Conservation (phyloP, 2,888 invertebrate species). For the Cheilosia pagana region DNA sequence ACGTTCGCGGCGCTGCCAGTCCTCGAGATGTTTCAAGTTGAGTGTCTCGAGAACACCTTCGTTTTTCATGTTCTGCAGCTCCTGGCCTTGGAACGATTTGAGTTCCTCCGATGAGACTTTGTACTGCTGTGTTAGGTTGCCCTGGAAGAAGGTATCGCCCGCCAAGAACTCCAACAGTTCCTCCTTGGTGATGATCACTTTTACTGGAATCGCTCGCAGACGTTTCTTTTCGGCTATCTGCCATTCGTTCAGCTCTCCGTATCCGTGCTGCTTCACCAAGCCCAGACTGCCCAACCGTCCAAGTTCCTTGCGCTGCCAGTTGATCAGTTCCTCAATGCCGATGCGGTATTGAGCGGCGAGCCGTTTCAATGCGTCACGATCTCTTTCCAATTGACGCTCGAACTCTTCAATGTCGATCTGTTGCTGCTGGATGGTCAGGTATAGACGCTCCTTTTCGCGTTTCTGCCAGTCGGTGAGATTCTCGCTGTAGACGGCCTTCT, state of each 20-base stretch:
- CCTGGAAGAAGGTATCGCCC: conserved; percentile 78
- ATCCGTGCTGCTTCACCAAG: conserved; percentile 68
- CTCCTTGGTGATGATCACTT: conserved; percentile 78
- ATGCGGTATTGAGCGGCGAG: conserved; percentile 78
- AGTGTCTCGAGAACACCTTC: conserved; percentile 79
- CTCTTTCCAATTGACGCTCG: conserved; percentile 77
- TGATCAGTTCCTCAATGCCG: conserved; percentile 78
- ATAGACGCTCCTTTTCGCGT: conserved; percentile 79
- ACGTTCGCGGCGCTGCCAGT: conserved; percentile 80
- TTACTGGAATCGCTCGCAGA: conserved; percentile 78
- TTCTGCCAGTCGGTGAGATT: conserved; percentile 79
- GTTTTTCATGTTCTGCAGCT: conserved; percentile 76
- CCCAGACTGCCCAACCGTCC: conserved; percentile 79
- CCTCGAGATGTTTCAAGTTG: conserved; percentile 77
- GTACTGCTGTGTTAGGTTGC: conserved; percentile 78
- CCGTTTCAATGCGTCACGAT: conserved; percentile 72
- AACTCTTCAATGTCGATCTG: conserved; percentile 76
- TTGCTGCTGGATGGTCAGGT: conserved; percentile 77
- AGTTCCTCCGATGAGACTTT: conserved; percentile 77
- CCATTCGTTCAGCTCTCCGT: conserved; percentile 76
- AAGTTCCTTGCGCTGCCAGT: conserved; percentile 79
- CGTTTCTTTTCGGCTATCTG: conserved; percentile 79
- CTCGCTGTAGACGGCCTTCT: conserved; percentile 77
- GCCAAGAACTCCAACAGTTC: conserved; percentile 80
- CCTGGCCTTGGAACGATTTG: conserved; percentile 78